Evolutionary conservation across 64 coral and sea anemone genomes (phyloP), one percentile per base, ranked within the genome.

Genomic region (Montipora capricornis): DNA sequence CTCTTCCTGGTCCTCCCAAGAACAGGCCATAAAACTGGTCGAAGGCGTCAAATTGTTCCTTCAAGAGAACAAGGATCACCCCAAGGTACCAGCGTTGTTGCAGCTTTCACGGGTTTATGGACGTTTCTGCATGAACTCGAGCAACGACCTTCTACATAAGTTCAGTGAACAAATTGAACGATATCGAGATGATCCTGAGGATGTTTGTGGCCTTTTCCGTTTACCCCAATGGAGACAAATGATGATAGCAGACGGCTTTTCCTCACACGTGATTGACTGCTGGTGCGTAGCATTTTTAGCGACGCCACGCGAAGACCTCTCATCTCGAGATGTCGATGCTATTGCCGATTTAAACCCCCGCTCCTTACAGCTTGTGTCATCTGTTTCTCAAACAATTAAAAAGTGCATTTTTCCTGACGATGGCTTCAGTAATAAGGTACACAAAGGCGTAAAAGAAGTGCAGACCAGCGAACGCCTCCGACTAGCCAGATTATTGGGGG

Each of bases 241-340:
- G 26, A 92, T 69, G 90, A 86, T 59, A 76, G 80, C 11, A 60
- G 81, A 57, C 7, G 90, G 90, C 1, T 85, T 75, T 51, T 10
- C 81, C 0, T 5, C 53, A 0, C 9, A 48, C 2, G 70, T 50
- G 6, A 86, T 92, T 24, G 20, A 92, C 51, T 85, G 26, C 6
- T 92, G 90, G 90, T 92, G 90, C 15, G 59, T 22, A 64, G 82
- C 80, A 11, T 75, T 92, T 20, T 29, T 92, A 11, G 17, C 16
- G 9, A 64, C 80, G 3, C 67, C 67, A 5, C 17, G 14, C 0
- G 7, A 77, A 4, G 59, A 85, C 10, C 57, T 92, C 6, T 76
- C 49, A 16, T 92, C 90, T 3, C 81, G 80, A 5, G 90, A 92
- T 16, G 73, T 92, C 68, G 80, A 92, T 17, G 80, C 80, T 15